Conservation (phyloP, 2,888 invertebrate genomes). For the Palloptera scutellata region DNA sequence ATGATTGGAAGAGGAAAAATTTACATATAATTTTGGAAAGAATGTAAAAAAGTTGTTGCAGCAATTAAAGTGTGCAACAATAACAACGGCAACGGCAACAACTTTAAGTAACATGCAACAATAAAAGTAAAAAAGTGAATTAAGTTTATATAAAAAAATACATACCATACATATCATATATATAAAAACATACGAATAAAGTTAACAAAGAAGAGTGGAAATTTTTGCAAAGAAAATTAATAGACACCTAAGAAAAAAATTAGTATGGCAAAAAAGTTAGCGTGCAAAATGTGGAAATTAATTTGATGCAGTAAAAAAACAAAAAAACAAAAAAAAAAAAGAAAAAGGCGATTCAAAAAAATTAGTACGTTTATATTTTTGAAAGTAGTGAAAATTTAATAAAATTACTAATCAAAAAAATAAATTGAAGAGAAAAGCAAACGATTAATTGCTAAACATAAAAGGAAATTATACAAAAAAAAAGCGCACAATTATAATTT, state of each 20-base stretch:
- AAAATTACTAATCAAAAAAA: no score
- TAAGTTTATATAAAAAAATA: conserved; percentile 11
- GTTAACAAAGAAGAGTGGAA: background rate
- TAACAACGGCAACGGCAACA: conserved; percentile 30
- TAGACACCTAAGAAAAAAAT: background rate
- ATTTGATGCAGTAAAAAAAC: background rate
- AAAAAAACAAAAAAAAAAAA: background rate
- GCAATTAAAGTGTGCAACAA: conserved; percentile 42
- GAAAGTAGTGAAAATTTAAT: conserved; percentile 2
- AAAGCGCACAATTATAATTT: no score
- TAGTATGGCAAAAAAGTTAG: background rate
- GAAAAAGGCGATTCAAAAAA: no score
- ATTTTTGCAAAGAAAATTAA: background rate
- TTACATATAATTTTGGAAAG: conserved; percentile 52
- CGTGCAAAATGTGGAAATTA: conserved; percentile 3
- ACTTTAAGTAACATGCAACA: conserved; percentile 33
- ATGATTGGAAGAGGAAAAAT: background rate
- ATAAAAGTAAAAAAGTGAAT: background rate
- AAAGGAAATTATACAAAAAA: no score
- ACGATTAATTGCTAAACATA: no score
- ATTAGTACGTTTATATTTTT: background rate
- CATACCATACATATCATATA: background rate
- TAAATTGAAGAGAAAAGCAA: no score
- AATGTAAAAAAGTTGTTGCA: conserved; percentile 49
- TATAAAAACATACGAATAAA: background rate